Evolutionary conservation across 2,797 vertebrate genomes (phyloP).

Genomic region (Rhinogobio ventralis): DNA sequence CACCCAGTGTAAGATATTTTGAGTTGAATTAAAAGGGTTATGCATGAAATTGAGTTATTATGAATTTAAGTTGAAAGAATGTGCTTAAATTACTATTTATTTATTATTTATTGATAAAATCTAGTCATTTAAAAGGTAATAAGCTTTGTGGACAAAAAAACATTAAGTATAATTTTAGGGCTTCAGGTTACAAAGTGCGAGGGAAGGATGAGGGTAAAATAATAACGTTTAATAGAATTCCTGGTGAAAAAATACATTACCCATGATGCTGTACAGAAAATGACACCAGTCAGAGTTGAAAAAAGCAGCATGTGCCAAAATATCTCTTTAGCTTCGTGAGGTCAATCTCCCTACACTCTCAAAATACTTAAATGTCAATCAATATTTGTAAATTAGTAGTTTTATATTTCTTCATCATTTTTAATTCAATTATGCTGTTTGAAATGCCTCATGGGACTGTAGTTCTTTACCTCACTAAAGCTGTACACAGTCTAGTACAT

Average conservation of each 20-base stretch:
- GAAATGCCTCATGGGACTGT: background rate
- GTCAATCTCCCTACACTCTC: background rate
- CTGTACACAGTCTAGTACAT: background rate
- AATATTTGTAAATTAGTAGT: no score
- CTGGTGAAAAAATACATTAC: background rate
- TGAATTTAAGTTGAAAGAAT: no score
- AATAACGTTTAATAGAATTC: background rate
- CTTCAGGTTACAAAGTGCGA: no score
- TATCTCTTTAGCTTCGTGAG: background rate
- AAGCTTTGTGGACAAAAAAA: no score
- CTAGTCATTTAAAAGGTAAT: no score
- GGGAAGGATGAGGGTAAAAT: no score
- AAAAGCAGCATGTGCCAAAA: background rate
- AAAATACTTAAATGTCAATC: background rate
- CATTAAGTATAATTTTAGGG: no score
- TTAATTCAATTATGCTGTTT: background rate
- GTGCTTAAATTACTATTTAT: no score
- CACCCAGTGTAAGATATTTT: no score
- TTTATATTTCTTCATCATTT: background rate
- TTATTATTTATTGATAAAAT: no score
- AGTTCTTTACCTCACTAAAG: background rate
- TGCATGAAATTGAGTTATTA: no score
- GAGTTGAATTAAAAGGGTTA: no score
- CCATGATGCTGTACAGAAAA: background rate
- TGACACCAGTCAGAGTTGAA: background rate